Conservation (phyloP, 2,888 invertebrate genomes). For the Camptogramma bilineatum region DNA sequence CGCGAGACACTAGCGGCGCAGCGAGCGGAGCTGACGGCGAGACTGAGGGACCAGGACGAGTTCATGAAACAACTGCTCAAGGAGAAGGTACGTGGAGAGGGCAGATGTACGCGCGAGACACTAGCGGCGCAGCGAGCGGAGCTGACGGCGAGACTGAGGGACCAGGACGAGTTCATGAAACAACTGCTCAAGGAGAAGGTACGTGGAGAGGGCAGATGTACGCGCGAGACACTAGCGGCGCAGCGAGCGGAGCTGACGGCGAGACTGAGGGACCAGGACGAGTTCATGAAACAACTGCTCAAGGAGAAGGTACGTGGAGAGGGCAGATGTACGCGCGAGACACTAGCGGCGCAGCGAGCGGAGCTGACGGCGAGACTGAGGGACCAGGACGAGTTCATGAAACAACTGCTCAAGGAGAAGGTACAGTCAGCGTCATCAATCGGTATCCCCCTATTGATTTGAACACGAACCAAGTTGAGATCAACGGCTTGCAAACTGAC, state of each 20-base stretch:
- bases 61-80: slow-evolving; percentile 69
- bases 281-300: slow-evolving; percentile 67
- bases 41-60: slow-evolving; percentile 69
- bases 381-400: slow-evolving; percentile 71
- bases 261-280: slow-evolving; percentile 67
- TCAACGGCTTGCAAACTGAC: too few species aligned
- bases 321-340: slow-evolving; percentile 80
- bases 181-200: slow-evolving; percentile 75
- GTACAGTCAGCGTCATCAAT: too few species aligned
- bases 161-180: slow-evolving; percentile 71
- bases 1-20: slow-evolving; percentile 67
- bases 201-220: too few species aligned
- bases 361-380: slow-evolving; percentile 61
- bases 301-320: slow-evolving; percentile 78
- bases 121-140: slow-evolving; percentile 65
- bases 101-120: slow-evolving; percentile 78
- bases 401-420: slow-evolving; percentile 74
- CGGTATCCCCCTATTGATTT: too few species aligned
- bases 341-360: slow-evolving; percentile 61
- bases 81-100: slow-evolving; percentile 78
- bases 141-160: slow-evolving; percentile 59
- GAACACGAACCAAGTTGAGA: too few species aligned
- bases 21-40: slow-evolving; percentile 61
- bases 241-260: slow-evolving; percentile 65
- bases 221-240: slow-evolving; percentile 66